These are phyloP conservation scores for Nemurella pictetii DNA, from an alignment of 2,888 invertebrate genomes.

Conservation along the genomic window DNA sequence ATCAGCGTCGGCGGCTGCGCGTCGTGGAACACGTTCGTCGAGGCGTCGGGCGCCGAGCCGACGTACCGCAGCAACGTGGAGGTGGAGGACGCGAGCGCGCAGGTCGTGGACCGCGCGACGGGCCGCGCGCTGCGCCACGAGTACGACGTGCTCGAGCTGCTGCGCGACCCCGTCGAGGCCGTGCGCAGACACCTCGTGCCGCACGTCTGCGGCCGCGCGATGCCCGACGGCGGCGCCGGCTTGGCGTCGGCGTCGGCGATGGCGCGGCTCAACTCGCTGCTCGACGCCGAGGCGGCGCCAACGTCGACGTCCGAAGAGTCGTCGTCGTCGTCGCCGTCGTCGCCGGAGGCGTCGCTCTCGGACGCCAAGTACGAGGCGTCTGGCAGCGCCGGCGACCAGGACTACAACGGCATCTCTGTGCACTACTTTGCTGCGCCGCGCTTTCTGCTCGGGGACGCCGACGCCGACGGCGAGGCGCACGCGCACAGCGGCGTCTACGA, in stretches of 20 bases:
- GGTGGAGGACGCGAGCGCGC: not conserved
- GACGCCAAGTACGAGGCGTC: not conserved
- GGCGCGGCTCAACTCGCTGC: conserved; percentile 25
- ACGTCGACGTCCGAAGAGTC: not conserved
- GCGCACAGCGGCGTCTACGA: conserved; percentile 42
- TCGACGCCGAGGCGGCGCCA: not conserved
- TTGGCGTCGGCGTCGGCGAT: conserved; percentile 30
- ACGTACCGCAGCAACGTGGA: conserved; percentile 32
- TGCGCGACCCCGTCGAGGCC: conserved; percentile 76
- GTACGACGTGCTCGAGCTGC: conserved; percentile 29
- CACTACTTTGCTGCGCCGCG: conserved; percentile 17
- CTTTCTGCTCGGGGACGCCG: conserved; percentile 24
- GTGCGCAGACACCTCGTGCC: conserved; percentile 74
- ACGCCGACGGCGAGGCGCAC: conserved; percentile 48
- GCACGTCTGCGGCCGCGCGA: conserved; percentile 71
- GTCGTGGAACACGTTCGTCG: conserved; percentile 12
- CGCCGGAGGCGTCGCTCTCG: conserved; percentile 28
- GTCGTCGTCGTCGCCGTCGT: conserved; percentile 31
- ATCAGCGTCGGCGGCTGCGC: conserved; percentile 53
- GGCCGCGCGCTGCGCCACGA: conserved; percentile 17
- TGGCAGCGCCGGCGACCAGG: not conserved
- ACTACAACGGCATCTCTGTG: conserved; percentile 22
- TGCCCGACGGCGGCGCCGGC: conserved; percentile 42
- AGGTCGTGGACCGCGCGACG: not conserved
- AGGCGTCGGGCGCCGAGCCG: conserved; percentile 25